These are phyloP conservation scores for Drosophila anomelani DNA, from an alignment of 2,888 invertebrate species.

Conservation along the genomic window DNA sequence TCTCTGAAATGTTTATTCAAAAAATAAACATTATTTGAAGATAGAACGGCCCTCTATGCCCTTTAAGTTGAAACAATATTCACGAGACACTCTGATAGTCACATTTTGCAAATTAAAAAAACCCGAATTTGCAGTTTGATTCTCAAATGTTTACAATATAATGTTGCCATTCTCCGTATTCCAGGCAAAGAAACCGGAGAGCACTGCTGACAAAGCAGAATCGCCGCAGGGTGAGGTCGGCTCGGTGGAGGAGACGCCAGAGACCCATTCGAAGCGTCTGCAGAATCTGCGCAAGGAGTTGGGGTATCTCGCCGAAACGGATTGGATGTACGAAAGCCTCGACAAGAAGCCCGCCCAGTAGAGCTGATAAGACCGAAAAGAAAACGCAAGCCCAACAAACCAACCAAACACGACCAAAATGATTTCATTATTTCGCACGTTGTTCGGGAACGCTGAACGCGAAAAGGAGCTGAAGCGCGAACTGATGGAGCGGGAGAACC, in stretches of 20 bases:
- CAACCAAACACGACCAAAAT: constrained; percentile 19
- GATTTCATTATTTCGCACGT: not conserved
- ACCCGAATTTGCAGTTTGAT: not conserved
- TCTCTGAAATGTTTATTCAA: not conserved
- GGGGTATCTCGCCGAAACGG: constrained; percentile 91
- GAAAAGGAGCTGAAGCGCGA: constrained; percentile 85
- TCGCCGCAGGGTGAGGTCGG: constrained; percentile 75
- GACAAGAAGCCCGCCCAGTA: constrained; percentile 85
- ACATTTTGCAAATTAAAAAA: not conserved
- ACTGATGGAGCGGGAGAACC: constrained; percentile 84
- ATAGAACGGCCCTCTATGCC: too few relatives aligned
- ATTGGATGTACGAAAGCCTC: constrained; percentile 91
- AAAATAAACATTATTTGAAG: not conserved
- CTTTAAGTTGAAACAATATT: not conserved
- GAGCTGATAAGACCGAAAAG: not conserved
- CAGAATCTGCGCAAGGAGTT: constrained; percentile 90
- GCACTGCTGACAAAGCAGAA: constrained; percentile 70
- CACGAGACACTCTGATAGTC: not conserved
- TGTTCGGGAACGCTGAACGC: constrained; percentile 1
- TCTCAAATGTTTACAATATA: constrained; percentile 11
- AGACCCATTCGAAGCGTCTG: constrained; percentile 90
- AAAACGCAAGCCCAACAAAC: constrained; percentile 3
- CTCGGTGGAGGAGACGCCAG: constrained; percentile 86
- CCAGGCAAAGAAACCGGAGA: constrained; percentile 59
- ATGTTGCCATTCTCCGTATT: not conserved